Evolutionary conservation across 2,888 invertebrate species (phyloP).

Genomic region (Lithosia quadra): DNA sequence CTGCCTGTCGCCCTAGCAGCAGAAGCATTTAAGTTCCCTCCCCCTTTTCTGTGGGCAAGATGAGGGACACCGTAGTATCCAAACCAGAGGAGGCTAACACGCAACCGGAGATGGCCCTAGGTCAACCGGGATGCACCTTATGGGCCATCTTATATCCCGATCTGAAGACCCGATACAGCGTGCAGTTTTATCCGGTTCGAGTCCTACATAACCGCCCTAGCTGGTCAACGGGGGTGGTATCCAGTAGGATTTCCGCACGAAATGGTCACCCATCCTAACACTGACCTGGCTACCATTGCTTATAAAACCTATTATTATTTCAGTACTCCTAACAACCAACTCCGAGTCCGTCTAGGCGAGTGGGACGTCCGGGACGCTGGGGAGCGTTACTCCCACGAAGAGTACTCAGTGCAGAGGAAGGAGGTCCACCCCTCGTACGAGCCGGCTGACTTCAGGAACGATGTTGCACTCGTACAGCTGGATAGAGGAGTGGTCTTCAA

Average conservation of each 20-base stretch:
- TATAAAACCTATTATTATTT: slow-evolving; percentile 28
- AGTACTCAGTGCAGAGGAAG: slow-evolving; percentile 95
- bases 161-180: background rate
- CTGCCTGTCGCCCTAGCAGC: no score
- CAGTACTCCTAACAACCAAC: slow-evolving; percentile 95
- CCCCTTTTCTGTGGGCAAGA: no score
- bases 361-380: slow-evolving; percentile 96
- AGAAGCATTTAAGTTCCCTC: no score
- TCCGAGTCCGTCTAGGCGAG: slow-evolving; percentile 96
- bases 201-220: no score
- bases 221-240: no score
- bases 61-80: no score
- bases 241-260: no score
- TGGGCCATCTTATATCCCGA: background rate
- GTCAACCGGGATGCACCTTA: background rate
- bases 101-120: no score
- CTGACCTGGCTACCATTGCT: no score
- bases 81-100: no score
- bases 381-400: slow-evolving; percentile 94
- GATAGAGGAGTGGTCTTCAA: slow-evolving; percentile 94
- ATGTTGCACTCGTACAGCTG: slow-evolving; percentile 93
- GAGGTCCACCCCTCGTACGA: slow-evolving; percentile 97
- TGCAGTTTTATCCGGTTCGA: no score
- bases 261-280: no score
- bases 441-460: slow-evolving; percentile 96